Evolutionary conservation across 1,140 invertebrate genomes (phyloP).

Genomic region (Drosophila arawakana): DNA sequence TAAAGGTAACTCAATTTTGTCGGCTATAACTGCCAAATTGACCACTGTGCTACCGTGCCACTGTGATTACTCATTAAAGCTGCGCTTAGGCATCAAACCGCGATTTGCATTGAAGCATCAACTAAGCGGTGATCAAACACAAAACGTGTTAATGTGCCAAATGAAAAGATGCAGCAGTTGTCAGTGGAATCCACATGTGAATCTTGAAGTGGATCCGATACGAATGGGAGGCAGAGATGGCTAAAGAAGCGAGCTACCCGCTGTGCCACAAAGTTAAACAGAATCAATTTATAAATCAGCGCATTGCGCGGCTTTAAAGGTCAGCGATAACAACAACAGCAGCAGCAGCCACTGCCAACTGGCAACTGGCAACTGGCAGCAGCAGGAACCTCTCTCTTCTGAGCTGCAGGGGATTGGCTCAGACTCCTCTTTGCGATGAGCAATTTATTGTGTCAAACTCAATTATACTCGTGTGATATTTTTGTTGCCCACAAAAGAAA

Average conservation of each 20-base stretch:
- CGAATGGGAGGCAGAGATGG: constrained; percentile 48
- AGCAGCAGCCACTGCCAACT: constrained; percentile 9
- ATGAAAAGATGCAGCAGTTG: constrained; percentile 60
- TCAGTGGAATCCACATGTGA: constrained; percentile 23
- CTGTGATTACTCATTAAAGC: constrained; percentile 63
- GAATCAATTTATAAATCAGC: constrained; percentile 83
- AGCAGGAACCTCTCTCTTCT: constrained; percentile 24
- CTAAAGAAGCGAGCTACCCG: constrained; percentile 60
- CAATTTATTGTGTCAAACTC: constrained; percentile 84
- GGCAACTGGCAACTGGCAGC: constrained; percentile 12
- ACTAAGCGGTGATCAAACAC: constrained; percentile 38
- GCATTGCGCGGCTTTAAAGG: constrained; percentile 74
- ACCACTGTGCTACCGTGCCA: background rate
- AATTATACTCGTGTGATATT: constrained; percentile 84
- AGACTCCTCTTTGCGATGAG: constrained; percentile 72
- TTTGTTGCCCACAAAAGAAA: constrained; percentile 73
- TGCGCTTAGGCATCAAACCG: constrained; percentile 52
- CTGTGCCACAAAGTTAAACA: constrained; percentile 80
- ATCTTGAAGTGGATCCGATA: background rate
- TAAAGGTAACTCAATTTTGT: background rate
- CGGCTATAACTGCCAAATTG: background rate
- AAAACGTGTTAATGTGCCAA: constrained; percentile 78
- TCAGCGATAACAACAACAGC: constrained; percentile 76
- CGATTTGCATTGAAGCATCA: constrained; percentile 26
- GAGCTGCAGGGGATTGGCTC: constrained; percentile 57